Conservation (phyloP, 2,797 vertebrate species). For the Betta splendens region DNA sequence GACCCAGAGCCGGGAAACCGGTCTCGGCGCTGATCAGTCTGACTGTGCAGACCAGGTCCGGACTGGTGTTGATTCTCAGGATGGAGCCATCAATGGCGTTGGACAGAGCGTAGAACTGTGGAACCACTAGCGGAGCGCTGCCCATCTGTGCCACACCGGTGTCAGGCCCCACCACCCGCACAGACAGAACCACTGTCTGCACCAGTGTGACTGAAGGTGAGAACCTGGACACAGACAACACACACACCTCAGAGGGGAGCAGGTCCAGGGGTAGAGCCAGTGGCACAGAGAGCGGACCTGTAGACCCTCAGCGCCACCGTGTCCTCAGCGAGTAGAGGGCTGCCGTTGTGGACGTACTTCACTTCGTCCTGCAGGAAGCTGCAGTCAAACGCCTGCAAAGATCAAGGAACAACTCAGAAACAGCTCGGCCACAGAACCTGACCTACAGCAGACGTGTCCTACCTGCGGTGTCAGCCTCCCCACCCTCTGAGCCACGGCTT, state of each 20-base stretch:
- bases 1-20: slow-evolving; percentile 66
- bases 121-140: slow-evolving; percentile 74
- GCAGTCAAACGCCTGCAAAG: slow-evolving; percentile 81
- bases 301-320: slow-evolving; percentile 75
- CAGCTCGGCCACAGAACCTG: neutral
- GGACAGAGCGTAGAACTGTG: slow-evolving; percentile 77
- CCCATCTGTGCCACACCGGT: slow-evolving; percentile 67
- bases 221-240: slow-evolving; percentile 74
- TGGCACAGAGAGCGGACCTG: slow-evolving; percentile 56
- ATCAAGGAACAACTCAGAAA: neutral
- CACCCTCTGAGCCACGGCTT: slow-evolving; percentile 74
- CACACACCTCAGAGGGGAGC: neutral
- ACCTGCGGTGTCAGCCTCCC: slow-evolving; percentile 83
- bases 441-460: slow-evolving; percentile 19
- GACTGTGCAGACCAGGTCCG: slow-evolving; percentile 63
- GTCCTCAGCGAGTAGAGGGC: slow-evolving; percentile 77
- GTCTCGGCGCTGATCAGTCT: slow-evolving; percentile 65
- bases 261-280: too few relatives aligned
- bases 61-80: slow-evolving; percentile 57
- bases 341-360: slow-evolving; percentile 74
- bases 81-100: slow-evolving; percentile 73
- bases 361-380: slow-evolving; percentile 77
- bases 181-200: slow-evolving; percentile 72
- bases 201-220: slow-evolving; percentile 74
- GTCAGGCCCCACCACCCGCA: slow-evolving; percentile 67